A percentile compares a stretch with the other conserved stretches of the same genome.
Conservation (phyloP, 1,140 invertebrate species). For the Brachionus rotundiformis region DNA sequence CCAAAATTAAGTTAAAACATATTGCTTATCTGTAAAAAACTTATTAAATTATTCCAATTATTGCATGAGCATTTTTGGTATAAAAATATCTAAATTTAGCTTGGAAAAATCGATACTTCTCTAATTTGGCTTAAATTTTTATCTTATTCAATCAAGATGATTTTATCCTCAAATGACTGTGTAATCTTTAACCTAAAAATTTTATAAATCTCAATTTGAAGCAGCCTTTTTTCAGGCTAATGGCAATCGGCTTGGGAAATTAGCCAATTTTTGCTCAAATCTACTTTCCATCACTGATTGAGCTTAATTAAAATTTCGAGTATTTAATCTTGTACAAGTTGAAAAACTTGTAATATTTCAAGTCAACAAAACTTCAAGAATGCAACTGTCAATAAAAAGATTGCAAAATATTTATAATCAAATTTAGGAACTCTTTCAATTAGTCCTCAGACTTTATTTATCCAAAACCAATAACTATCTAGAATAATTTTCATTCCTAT, state of each 20-base stretch:
- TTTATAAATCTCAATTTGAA: background rate
- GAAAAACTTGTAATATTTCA: slow-evolving; percentile 42
- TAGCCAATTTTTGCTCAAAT: background rate
- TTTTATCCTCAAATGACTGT: background rate
- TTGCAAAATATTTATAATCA: slow-evolving; percentile 14
- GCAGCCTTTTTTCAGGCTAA: background rate
- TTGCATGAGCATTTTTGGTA: background rate
- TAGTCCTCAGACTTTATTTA: slow-evolving; percentile 23
- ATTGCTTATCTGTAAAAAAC: background rate
- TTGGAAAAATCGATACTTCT: background rate
- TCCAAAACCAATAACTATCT: slow-evolving; percentile 2
- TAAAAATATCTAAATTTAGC: background rate
- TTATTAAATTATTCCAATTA: too few species aligned
- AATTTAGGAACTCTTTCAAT: slow-evolving; percentile 11
- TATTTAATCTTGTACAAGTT: slow-evolving; percentile 40
- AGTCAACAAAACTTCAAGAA: slow-evolving; percentile 27
- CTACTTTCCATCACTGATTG: background rate
- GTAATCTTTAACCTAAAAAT: slow-evolving; percentile 15
- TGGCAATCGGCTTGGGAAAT: background rate
- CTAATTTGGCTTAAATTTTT: background rate
- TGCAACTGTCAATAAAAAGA: slow-evolving; percentile 26
- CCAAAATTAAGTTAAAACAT: background rate
- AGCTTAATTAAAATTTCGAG: slow-evolving; percentile 13
- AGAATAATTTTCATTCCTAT: slow-evolving; percentile 7
- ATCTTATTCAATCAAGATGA: background rate